Conservation (phyloP, 2,113 vertebrate genomes). For the Cephalopterus ornatus region DNA sequence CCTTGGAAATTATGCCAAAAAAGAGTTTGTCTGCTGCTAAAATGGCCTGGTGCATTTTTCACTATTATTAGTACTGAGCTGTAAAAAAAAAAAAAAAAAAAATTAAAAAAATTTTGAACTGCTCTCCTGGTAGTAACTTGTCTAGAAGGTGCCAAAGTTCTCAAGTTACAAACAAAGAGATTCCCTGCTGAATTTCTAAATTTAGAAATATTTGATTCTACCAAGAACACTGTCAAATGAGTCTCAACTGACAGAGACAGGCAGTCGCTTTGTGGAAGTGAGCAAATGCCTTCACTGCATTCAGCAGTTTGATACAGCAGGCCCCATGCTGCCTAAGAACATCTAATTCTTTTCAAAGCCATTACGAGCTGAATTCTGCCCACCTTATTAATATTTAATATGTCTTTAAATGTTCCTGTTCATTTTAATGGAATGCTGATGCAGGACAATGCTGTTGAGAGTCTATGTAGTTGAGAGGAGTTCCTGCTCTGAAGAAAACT, state of each 20-base stretch:
- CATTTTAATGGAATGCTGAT: background rate
- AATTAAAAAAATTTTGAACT: background rate
- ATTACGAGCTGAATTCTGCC: background rate
- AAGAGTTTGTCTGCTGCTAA: background rate
- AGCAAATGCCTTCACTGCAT: background rate
- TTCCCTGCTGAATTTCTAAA: constrained; percentile 26
- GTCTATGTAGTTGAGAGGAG: background rate
- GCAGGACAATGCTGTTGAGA: background rate
- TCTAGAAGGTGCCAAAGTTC: background rate
- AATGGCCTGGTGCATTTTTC: background rate
- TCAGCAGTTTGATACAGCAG: background rate
- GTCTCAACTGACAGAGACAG: background rate
- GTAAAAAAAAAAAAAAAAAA: background rate
- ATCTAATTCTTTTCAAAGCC: background rate
- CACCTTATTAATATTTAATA: background rate
- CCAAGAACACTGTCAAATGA: background rate
- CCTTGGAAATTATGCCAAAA: background rate
- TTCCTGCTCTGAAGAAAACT: background rate
- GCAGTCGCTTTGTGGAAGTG: background rate
- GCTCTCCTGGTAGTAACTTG: background rate
- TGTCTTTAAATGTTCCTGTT: background rate
- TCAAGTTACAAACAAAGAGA: background rate
- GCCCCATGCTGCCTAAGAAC: background rate
- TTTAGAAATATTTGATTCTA: background rate
- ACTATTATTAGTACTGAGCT: background rate